phyloP scores from a whole-genome alignment of 2,113 vertebrate genomes.

The Ranitomeya variabilis region DNA sequence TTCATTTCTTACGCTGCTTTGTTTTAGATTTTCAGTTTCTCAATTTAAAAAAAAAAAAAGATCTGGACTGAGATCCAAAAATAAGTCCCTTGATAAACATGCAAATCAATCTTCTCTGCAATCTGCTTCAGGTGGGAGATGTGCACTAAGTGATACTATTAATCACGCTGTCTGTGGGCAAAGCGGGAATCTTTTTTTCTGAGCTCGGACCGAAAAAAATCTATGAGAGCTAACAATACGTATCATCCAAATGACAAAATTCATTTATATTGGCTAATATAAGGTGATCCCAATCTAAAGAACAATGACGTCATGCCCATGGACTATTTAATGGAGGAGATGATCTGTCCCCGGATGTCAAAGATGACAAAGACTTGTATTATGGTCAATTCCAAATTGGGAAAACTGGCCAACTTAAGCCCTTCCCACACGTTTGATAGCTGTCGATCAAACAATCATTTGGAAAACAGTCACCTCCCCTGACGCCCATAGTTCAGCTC shows the following conservation, averaged over 20 bases:
- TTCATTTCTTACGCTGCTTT: no score
- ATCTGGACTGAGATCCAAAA: conserved; percentile 38
- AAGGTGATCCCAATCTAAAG: background rate
- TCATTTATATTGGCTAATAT: background rate
- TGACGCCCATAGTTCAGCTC: no score
- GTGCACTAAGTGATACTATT: conserved; percentile 51
- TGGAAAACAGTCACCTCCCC: no score
- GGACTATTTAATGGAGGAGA: conserved; percentile 11
- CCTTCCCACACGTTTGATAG: no score
- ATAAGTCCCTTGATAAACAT: conserved; percentile 53
- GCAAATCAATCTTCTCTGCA: conserved; percentile 54
- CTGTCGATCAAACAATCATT: no score
- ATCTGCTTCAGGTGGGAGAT: conserved; percentile 53
- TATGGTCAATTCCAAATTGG: background rate
- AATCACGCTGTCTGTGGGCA: conserved; percentile 42
- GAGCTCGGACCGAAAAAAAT: conserved; percentile 22
- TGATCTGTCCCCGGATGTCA: background rate
- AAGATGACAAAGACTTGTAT: conserved; percentile 31
- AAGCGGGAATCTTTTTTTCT: conserved; percentile 13
- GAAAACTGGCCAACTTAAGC: background rate
- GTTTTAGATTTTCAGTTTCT: background rate
- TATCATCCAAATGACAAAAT: background rate
- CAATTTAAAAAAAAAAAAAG: conserved; percentile 11
- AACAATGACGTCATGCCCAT: background rate
- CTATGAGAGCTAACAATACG: conserved; percentile 18